Percentiles rank a stretch among this genome's conserved stretches.
These are phyloP conservation scores for Epizoanthus ramosus DNA, from an alignment of 92 coral and sea anemone genomes.

Conservation along the genomic window DNA sequence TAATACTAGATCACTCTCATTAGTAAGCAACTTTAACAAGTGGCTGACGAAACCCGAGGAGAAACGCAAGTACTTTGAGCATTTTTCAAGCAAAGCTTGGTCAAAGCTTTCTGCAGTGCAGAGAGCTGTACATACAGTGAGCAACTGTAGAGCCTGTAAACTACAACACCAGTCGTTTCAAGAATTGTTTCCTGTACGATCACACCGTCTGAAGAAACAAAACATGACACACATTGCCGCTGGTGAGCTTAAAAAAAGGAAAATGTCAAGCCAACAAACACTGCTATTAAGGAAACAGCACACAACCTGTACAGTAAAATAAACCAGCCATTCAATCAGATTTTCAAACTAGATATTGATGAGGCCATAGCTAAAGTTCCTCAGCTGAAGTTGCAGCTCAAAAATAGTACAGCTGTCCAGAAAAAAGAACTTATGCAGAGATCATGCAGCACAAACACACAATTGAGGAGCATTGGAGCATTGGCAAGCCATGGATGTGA, in stretches of 20 bases:
- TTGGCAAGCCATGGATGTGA: slow-evolving; percentile 42
- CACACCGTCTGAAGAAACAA: background rate
- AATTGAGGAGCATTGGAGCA: slow-evolving; percentile 34
- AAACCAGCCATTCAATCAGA: slow-evolving; percentile 10
- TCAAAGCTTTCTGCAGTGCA: background rate
- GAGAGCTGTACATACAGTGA: background rate
- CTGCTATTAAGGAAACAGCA: background rate
- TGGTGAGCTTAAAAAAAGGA: background rate
- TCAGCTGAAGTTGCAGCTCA: slow-evolving; percentile 7
- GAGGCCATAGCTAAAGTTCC: slow-evolving; percentile 40
- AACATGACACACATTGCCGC: background rate
- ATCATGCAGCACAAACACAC: slow-evolving; percentile 25
- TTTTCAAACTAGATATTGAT: slow-evolving; percentile 13
- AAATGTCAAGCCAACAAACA: background rate
- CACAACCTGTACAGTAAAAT: slow-evolving; percentile 7
- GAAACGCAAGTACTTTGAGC: slow-evolving; percentile 6
- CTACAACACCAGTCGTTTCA: slow-evolving; percentile 13
- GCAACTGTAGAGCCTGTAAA: background rate
- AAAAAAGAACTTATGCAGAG: slow-evolving; percentile 29
- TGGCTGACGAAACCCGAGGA: slow-evolving; percentile 12
- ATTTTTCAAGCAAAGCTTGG: slow-evolving; percentile 24
- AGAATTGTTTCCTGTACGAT: slow-evolving; percentile 2
- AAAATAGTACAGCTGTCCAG: slow-evolving; percentile 18
- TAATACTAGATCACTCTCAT: background rate
- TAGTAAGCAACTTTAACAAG: background rate